Percentiles rank a stretch among this genome's conserved stretches.
Evolutionary conservation across 2,888 invertebrate genomes (phyloP).

Genomic region (Peribatodes rhomboidaria): DNA sequence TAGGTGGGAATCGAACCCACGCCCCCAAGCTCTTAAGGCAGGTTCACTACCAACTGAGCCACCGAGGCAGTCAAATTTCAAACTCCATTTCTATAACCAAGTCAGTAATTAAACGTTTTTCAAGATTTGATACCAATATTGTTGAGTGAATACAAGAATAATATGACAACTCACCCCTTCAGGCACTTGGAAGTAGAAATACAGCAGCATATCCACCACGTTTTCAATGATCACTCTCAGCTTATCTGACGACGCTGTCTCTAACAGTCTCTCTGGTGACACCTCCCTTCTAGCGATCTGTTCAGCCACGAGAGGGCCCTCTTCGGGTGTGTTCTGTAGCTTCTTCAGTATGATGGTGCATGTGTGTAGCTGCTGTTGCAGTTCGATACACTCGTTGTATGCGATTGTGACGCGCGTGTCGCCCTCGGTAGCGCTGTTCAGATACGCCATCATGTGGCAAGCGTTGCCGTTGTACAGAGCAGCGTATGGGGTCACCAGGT

Average conservation of each 20-base stretch:
- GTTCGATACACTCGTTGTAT: conserved; percentile 92
- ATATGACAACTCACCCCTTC: conserved; percentile 69
- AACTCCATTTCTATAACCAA: too few species aligned
- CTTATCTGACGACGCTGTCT: conserved; percentile 93
- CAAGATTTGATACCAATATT: too few species aligned
- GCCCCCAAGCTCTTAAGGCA: too few species aligned
- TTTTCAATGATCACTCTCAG: conserved; percentile 93
- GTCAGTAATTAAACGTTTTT: not conserved
- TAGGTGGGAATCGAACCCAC: too few species aligned
- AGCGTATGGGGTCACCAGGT: conserved; percentile 91
- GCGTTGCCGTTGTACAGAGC: conserved; percentile 93
- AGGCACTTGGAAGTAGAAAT: conserved; percentile 86
- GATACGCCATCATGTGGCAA: conserved; percentile 93
- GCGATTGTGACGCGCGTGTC: conserved; percentile 84
- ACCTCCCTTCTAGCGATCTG: conserved; percentile 67
- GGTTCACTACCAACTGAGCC: too few species aligned
- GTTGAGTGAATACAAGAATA: not conserved
- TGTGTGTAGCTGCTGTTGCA: conserved; percentile 96
- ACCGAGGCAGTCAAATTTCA: too few species aligned
- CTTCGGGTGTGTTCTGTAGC: conserved; percentile 87
- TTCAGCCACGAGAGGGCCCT: conserved; percentile 66
- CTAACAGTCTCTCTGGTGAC: conserved; percentile 76
- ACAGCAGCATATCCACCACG: conserved; percentile 92
- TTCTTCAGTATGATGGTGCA: conserved; percentile 92
- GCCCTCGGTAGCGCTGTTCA: conserved; percentile 88